These are phyloP conservation scores for Riparia riparia DNA, from an alignment of 2,113 vertebrate species.

Conservation along the genomic window DNA sequence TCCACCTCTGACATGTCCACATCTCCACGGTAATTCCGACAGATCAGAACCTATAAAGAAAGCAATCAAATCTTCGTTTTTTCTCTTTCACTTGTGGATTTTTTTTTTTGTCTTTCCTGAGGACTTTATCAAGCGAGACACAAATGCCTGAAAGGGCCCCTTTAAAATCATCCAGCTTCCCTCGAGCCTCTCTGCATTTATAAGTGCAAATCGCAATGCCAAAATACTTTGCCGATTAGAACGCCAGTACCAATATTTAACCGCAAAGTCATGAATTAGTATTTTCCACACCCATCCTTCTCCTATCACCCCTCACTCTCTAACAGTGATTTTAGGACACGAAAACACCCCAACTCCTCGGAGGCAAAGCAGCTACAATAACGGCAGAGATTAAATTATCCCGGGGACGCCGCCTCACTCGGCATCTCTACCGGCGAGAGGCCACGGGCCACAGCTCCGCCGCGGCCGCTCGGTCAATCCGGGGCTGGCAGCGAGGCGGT, in stretches of 20 bases:
- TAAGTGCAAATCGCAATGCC: accelerated
- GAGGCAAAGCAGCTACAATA: background rate
- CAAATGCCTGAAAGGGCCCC: accelerated
- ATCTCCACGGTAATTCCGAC: constrained; percentile 95
- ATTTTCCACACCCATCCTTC: background rate
- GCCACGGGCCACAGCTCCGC: background rate
- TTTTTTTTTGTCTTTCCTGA: background rate
- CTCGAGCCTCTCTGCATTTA: accelerated
- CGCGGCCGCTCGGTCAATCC: accelerated
- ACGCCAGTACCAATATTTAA: accelerated
- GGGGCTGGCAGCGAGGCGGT: background rate
- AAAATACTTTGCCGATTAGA: accelerated
- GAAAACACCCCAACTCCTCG: accelerated
- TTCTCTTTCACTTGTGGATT: background rate
- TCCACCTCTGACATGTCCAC: constrained; percentile 99
- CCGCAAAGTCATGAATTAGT: accelerated
- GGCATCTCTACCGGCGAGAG: accelerated
- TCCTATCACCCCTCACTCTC: background rate
- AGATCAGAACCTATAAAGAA: constrained; percentile 88
- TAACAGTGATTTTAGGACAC: accelerated
- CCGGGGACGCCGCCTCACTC: background rate
- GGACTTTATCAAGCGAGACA: accelerated
- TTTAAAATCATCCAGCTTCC: too few species aligned
- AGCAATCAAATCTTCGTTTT: accelerated
- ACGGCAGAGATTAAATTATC: background rate